These are phyloP conservation scores for Prionailurus viverrinus DNA, from an alignment of 2,113 vertebrate genomes.

Conservation along the genomic window DNA sequence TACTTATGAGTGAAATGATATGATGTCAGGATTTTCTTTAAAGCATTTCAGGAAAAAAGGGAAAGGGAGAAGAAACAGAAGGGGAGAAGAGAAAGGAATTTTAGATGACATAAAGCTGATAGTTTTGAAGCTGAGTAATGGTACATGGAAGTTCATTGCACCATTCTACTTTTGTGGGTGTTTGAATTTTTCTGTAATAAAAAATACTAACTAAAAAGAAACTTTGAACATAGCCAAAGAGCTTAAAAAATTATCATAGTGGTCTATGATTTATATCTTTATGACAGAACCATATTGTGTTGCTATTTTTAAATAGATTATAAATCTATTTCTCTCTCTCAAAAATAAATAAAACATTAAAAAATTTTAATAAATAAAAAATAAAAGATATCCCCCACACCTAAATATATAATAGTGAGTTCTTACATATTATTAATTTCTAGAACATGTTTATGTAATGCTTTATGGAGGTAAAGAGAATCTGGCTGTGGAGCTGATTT, in stretches of 20 bases:
- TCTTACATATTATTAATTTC: not conserved
- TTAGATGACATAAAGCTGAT: not conserved
- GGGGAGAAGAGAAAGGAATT: not conserved
- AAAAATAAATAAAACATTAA: too few species aligned
- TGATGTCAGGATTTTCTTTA: not conserved
- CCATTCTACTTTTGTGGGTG: not conserved
- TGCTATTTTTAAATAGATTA: not conserved
- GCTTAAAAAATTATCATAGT: conserved; percentile 35
- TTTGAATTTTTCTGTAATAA: conserved; percentile 33
- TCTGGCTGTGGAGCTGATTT: not conserved
- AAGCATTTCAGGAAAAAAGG: not conserved
- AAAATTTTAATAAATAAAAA: too few species aligned
- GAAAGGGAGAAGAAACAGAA: not conserved
- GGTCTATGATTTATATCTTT: conserved; percentile 60
- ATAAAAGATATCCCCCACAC: not conserved
- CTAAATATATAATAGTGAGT: not conserved
- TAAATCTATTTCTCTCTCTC: too few species aligned
- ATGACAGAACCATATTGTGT: not conserved
- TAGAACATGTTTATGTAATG: not conserved
- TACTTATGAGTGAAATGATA: not conserved
- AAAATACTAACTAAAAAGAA: conserved; percentile 34
- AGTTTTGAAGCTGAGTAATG: not conserved
- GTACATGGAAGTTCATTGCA: not conserved
- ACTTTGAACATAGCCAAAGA: conserved; percentile 49
- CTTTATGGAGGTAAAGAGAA: not conserved